phyloP scores from a whole-genome alignment of 2,797 vertebrate genomes.

The Dromococcyx pavoninus region DNA sequence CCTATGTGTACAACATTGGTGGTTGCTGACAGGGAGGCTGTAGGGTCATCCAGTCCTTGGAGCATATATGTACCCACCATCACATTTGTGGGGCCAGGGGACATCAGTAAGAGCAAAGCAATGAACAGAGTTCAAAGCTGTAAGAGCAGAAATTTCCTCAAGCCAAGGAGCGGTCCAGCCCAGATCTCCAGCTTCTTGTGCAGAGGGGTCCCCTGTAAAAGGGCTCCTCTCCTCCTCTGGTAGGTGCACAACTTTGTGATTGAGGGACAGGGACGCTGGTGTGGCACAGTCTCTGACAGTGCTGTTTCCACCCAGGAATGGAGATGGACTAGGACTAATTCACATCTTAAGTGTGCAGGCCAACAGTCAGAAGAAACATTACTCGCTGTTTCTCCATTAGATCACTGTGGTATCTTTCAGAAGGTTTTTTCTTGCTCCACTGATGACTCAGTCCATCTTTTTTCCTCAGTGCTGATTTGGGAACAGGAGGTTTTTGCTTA shows the following conservation, averaged over 20 bases:
- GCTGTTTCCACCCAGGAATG: background rate
- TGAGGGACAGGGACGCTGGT: rapidly evolving
- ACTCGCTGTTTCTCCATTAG: background rate
- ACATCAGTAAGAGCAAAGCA: background rate
- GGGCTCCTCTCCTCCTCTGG: background rate
- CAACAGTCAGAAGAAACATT: background rate
- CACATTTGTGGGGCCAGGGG: rapidly evolving
- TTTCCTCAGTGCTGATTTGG: background rate
- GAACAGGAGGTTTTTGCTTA: background rate
- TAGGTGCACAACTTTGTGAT: background rate
- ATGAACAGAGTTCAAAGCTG: background rate
- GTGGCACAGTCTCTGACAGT: background rate
- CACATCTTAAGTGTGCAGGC: background rate
- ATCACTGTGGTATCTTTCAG: background rate
- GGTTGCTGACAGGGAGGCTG: background rate
- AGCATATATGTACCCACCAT: rapidly evolving
- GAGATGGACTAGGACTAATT: background rate
- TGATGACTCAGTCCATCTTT: background rate
- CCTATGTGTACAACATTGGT: rapidly evolving
- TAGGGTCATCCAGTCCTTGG: background rate
- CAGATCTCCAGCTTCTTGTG: background rate
- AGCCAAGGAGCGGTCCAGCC: background rate
- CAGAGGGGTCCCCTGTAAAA: background rate
- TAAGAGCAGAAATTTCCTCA: background rate
- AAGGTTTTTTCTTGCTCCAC: background rate